Percentiles rank a stretch among this genome's conserved stretches.
These are phyloP conservation scores for Drosophila austrosaltans DNA, from an alignment of 2,888 invertebrate species.

Conservation along the genomic window DNA sequence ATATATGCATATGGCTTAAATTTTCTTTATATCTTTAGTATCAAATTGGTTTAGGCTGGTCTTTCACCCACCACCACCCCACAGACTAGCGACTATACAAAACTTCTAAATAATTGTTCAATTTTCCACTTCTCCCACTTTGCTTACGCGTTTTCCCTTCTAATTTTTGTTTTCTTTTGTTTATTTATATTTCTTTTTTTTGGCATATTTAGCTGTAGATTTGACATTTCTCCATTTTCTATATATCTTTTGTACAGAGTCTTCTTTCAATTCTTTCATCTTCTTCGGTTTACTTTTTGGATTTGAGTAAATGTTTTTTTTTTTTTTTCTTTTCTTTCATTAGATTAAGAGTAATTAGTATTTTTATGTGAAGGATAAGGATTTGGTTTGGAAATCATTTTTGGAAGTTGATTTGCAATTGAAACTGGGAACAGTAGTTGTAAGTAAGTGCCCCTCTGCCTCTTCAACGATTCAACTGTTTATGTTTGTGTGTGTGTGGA, in stretches of 20 bases:
- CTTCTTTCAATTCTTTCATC: constrained; percentile 28
- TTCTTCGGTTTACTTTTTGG: constrained; percentile 16
- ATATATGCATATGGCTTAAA: constrained; percentile 66
- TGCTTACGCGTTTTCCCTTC: constrained; percentile 17
- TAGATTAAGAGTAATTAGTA: constrained; percentile 25
- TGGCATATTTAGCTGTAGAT: constrained; percentile 83
- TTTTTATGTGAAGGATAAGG: not conserved
- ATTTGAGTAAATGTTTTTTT: constrained; percentile 48
- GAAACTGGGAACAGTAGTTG: constrained; percentile 9
- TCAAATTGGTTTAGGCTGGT: constrained; percentile 64
- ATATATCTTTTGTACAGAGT: constrained; percentile 64
- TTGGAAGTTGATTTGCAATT: not conserved
- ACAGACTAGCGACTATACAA: constrained; percentile 74
- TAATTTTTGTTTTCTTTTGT: constrained; percentile 66
- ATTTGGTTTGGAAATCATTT: not conserved
- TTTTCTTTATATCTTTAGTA: constrained; percentile 62
- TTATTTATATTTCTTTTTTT: constrained; percentile 62
- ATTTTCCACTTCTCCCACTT: constrained; percentile 38
- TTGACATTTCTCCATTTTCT: constrained; percentile 69
- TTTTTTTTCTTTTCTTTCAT: constrained; percentile 21
- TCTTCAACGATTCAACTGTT: no score
- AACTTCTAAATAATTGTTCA: constrained; percentile 75
- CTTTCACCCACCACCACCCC: constrained; percentile 49
- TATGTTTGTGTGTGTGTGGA: no score
- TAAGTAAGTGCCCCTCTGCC: no score